Percentiles rank a stretch among this genome's conserved stretches.
Evolutionary conservation across 2,888 invertebrate species (phyloP).

Genomic region (Ochropleura plecta): DNA sequence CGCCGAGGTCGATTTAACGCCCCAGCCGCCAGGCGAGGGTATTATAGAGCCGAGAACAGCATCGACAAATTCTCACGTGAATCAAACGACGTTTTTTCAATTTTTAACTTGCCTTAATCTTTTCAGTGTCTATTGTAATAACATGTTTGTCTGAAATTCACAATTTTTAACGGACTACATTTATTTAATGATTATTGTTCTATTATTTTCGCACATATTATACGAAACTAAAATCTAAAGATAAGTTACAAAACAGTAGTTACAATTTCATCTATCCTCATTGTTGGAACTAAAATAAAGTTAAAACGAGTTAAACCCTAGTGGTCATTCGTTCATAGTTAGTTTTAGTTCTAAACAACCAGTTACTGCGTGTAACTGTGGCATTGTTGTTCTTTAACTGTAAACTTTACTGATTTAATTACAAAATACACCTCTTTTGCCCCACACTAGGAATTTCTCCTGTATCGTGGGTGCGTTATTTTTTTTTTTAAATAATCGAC

Average conservation of each 20-base stretch:
- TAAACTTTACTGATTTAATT: background rate
- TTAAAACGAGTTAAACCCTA: conserved; percentile 17
- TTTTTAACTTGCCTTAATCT: too few relatives aligned
- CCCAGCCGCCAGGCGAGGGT: too few relatives aligned
- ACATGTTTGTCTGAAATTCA: too few relatives aligned
- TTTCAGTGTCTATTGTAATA: too few relatives aligned
- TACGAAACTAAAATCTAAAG: background rate
- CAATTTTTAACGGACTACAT: too few relatives aligned
- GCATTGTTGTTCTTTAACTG: background rate
- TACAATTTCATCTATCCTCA: background rate
- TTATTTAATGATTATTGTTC: background rate
- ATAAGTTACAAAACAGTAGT: background rate
- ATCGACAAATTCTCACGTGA: too few relatives aligned
- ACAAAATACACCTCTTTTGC: background rate
- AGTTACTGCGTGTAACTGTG: background rate
- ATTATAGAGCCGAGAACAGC: too few relatives aligned
- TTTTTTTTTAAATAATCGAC: too few relatives aligned
- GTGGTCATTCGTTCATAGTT: conserved; percentile 32
- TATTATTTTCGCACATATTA: background rate
- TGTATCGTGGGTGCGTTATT: too few relatives aligned
- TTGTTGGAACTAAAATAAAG: conserved; percentile 17
- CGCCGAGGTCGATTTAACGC: too few relatives aligned
- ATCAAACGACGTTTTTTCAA: too few relatives aligned
- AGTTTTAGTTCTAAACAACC: conserved; percentile 6
- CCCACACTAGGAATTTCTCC: too few relatives aligned